Evolutionary conservation across 2,888 invertebrate species (phyloP), one percentile per base, ranked within the genome.

Genomic region (Melipona bicolor): DNA sequence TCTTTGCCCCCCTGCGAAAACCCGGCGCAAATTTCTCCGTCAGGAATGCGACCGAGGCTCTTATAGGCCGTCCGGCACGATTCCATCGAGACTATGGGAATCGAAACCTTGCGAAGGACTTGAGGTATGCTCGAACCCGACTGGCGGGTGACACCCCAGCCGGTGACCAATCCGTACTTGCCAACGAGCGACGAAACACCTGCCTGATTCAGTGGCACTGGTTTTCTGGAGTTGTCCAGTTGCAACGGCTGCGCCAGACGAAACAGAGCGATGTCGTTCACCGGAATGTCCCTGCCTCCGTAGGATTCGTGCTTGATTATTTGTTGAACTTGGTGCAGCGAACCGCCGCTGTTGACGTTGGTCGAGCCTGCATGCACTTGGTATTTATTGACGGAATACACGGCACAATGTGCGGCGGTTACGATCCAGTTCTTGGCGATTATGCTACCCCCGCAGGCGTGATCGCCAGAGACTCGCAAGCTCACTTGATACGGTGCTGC

Each of bases 401-500:
- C 0, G 19, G 95, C 87, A 85, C 96, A 96, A 88, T 96, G 96
- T 0, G 96, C 96, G 3, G 96, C 96, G 0, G 96, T 96, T 0
- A 96, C 65, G 0, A 96, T 92, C 19, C 95, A 95, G 62, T 94
- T 93, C 19, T 90, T 93, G 19, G 95, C 95, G 27, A 96, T 94
- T 32, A 96, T 95, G 13, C 95, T 94, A 0, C 96, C 96, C 0
- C 96, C 96, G 86, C 96, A 96, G 0, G 93, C 90, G 86, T 96
- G 96, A 0, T 92, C 89, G 0, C 95, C 95, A 1, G 13, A 4
- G 0, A 27, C 0, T 24, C 84, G 89, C 6, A 92, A 4, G 52
- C 88, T 90, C 19, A 91, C 86, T 71, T 91, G 91, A 54, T 91
- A 86, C 15, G 91, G 91, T 0, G 85, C 87, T 4, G 81, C 69